phyloP scores from a whole-genome alignment of 2,797 vertebrate species.

The Melanotaenia nigrans region DNA sequence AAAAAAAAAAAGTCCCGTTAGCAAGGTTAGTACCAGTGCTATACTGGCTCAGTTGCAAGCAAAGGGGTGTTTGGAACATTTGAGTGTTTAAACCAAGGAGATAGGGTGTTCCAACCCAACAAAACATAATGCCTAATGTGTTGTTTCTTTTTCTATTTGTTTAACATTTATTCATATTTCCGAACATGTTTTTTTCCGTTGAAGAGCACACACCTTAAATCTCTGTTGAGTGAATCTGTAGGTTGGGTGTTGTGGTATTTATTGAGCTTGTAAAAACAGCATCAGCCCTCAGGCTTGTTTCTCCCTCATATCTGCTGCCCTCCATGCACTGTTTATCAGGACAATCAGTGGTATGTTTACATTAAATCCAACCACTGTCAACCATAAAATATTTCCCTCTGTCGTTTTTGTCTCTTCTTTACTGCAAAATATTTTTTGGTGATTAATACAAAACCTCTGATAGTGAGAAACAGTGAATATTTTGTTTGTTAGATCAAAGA shows the following conservation, averaged over 20 bases:
- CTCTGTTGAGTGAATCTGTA: not conserved
- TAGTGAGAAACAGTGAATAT: not conserved
- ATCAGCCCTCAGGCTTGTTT: constrained; percentile 41
- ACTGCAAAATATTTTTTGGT: not conserved
- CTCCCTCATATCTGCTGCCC: not conserved
- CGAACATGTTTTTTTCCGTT: not conserved
- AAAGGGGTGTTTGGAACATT: too few species aligned
- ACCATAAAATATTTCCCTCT: not conserved
- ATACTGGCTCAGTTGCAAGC: too few species aligned
- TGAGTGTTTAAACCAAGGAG: too few species aligned
- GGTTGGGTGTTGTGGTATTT: not conserved
- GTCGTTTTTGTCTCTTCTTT: not conserved
- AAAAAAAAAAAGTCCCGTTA: too few species aligned
- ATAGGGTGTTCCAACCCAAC: too few species aligned
- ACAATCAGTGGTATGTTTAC: constrained; percentile 20
- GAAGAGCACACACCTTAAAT: not conserved
- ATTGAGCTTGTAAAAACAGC: not conserved
- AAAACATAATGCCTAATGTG: not conserved
- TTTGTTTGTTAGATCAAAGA: constrained; percentile 45
- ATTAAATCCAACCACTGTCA: constrained; percentile 1
- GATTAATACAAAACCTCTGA: constrained; percentile 1
- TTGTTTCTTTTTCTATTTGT: not conserved
- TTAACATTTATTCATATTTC: not conserved
- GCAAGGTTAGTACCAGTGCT: too few species aligned
- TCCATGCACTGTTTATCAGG: not conserved